Conservation (phyloP, 2,113 vertebrate genomes). For the Melanocharis versteri region DNA sequence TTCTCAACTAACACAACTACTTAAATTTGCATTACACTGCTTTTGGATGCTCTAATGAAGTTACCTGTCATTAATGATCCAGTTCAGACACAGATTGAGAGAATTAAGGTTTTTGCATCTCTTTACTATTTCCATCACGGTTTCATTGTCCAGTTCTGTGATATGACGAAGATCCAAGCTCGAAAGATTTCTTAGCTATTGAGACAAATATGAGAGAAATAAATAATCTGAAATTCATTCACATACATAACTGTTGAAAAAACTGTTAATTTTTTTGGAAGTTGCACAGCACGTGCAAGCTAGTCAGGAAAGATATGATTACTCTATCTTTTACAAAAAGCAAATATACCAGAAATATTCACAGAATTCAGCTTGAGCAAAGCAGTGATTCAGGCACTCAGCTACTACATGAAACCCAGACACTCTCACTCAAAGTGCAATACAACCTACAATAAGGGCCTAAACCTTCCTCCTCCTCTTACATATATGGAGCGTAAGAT, state of each 20-base stretch:
- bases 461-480: not conserved
- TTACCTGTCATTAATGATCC: slow-evolving; percentile 98
- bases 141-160: slow-evolving; percentile 97
- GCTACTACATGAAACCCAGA: not conserved
- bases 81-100: slow-evolving; percentile 98
- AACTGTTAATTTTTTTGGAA: not conserved
- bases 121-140: slow-evolving; percentile 98
- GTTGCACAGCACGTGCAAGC: not conserved
- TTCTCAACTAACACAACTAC: not conserved
- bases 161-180: slow-evolving; percentile 96
- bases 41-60: not conserved
- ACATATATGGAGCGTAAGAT: not conserved
- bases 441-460: not conserved
- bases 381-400: not conserved
- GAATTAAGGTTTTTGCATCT: slow-evolving; percentile 93
- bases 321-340: not conserved
- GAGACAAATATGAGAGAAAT: slow-evolving; percentile 51
- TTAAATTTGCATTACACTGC: not conserved
- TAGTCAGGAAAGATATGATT: not conserved
- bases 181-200: slow-evolving; percentile 88
- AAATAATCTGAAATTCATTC: not conserved
- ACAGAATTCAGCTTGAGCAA: not conserved
- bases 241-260: not conserved
- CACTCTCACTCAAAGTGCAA: not conserved
- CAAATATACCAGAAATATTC: not conserved